Percentiles rank a stretch among this genome's conserved stretches.
These are phyloP conservation scores for Diprion similis DNA, from an alignment of 1,140 invertebrate species.

Conservation along the genomic window DNA sequence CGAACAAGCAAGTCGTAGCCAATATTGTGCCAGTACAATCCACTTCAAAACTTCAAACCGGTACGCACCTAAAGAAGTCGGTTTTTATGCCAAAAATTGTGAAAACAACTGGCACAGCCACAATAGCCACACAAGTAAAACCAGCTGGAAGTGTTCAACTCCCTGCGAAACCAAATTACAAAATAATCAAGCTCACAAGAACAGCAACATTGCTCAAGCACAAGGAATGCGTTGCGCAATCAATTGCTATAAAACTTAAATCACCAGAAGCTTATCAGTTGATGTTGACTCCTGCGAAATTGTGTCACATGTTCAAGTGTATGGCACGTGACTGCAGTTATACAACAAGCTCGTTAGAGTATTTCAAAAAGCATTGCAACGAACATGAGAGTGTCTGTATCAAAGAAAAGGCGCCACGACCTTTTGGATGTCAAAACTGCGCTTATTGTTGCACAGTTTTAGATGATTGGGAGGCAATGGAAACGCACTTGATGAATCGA, in stretches of 20 bases:
- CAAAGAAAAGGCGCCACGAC: neutral
- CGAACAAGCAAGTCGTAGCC: constrained; percentile 8
- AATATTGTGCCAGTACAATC: neutral
- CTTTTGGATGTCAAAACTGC: constrained; percentile 53
- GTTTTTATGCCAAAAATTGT: neutral
- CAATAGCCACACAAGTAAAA: neutral
- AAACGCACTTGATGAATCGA: constrained; percentile 54
- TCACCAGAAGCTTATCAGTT: constrained; percentile 37
- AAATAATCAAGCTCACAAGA: constrained; percentile 38
- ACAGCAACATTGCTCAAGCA: constrained; percentile 22
- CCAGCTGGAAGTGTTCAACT: neutral
- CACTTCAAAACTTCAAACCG: neutral
- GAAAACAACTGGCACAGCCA: neutral
- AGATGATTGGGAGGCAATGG: constrained; percentile 33
- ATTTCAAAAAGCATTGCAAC: constrained; percentile 57
- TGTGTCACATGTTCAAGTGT: constrained; percentile 66
- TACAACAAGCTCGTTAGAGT: constrained; percentile 48
- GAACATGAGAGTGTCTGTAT: constrained; percentile 41
- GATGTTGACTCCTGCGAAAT: constrained; percentile 49
- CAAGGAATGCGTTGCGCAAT: constrained; percentile 26
- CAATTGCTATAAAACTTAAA: constrained; percentile 39
- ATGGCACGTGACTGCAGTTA: constrained; percentile 63
- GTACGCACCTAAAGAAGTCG: neutral
- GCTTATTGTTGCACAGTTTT: constrained; percentile 53
- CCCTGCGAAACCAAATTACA: constrained; percentile 31